Conservation (phyloP, 2,888 invertebrate genomes). For the Leucophenga montana region DNA sequence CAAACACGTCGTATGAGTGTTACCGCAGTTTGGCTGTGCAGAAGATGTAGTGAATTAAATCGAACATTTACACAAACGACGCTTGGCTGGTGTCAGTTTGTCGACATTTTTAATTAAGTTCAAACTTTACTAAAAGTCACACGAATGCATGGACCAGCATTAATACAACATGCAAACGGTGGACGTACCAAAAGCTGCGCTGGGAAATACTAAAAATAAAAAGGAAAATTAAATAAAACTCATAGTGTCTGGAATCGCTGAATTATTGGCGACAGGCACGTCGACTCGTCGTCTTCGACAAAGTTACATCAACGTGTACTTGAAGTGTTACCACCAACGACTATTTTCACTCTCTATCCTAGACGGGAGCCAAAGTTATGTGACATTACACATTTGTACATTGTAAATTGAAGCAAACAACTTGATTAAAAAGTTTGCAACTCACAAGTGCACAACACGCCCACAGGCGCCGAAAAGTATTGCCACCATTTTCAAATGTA, state of each 20-base stretch:
- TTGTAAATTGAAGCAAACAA: constrained; percentile 32
- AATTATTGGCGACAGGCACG: constrained; percentile 22
- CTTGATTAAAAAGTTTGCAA: constrained; percentile 55
- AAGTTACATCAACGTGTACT: background rate
- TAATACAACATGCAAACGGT: background rate
- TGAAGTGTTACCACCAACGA: background rate
- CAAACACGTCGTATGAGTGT: constrained; percentile 1
- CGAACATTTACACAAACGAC: constrained; percentile 58
- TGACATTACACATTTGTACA: background rate
- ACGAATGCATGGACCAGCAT: constrained; percentile 26
- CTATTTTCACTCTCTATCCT: background rate
- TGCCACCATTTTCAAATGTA: too few species aligned
- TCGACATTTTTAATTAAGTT: constrained; percentile 69
- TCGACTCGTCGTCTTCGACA: background rate
- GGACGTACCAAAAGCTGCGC: background rate
- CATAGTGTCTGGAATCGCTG: constrained; percentile 17
- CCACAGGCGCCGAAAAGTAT: constrained; percentile 3
- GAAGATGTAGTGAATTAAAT: constrained; percentile 57
- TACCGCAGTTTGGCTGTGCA: background rate
- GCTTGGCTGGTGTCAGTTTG: constrained; percentile 7
- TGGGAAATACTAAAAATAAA: background rate
- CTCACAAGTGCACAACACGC: constrained; percentile 12
- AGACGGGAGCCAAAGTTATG: background rate
- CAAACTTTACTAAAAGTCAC: constrained; percentile 63
- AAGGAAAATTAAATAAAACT: background rate